These are phyloP conservation scores for Acridotheres tristis DNA, from an alignment of 2,797 vertebrate genomes.

Conservation along the genomic window DNA sequence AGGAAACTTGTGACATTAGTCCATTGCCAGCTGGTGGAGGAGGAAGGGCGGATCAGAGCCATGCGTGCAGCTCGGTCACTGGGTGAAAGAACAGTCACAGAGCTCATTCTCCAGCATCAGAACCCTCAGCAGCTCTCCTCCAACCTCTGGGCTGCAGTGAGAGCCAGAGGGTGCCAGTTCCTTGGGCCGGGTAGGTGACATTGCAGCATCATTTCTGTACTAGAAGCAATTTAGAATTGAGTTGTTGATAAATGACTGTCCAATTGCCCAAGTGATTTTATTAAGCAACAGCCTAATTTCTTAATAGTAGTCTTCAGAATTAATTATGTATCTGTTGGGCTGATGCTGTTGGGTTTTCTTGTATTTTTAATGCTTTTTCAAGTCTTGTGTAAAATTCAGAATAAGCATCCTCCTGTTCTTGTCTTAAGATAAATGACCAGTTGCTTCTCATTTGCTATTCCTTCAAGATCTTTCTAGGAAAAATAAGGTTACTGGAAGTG, in stretches of 20 bases:
- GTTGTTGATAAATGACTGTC: not conserved
- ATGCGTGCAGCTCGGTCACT: constrained; percentile 97
- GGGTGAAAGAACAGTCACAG: constrained; percentile 96
- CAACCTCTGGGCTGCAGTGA: constrained; percentile 97
- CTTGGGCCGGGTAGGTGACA: constrained; percentile 90
- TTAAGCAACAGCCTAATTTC: not conserved
- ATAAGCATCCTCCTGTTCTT: not conserved
- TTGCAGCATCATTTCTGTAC: not conserved
- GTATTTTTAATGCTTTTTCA: not conserved
- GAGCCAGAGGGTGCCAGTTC: constrained; percentile 97
- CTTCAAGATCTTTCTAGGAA: not conserved
- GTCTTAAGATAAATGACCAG: not conserved
- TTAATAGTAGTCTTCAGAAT: not conserved
- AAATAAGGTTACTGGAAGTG: not conserved
- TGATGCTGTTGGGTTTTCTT: not conserved
- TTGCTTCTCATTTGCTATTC: not conserved
- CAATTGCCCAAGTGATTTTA: not conserved
- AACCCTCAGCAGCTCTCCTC: constrained; percentile 98
- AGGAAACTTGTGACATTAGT: constrained; percentile 96
- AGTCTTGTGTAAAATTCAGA: not conserved
- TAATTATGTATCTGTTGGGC: not conserved
- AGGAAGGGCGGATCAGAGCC: constrained; percentile 95
- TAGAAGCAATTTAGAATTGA: not conserved
- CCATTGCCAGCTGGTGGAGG: constrained; percentile 97
- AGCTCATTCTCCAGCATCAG: constrained; percentile 98